These are phyloP conservation scores for Drosophila subobscura DNA, from an alignment of 1,140 invertebrate species.

Conservation along the genomic window DNA sequence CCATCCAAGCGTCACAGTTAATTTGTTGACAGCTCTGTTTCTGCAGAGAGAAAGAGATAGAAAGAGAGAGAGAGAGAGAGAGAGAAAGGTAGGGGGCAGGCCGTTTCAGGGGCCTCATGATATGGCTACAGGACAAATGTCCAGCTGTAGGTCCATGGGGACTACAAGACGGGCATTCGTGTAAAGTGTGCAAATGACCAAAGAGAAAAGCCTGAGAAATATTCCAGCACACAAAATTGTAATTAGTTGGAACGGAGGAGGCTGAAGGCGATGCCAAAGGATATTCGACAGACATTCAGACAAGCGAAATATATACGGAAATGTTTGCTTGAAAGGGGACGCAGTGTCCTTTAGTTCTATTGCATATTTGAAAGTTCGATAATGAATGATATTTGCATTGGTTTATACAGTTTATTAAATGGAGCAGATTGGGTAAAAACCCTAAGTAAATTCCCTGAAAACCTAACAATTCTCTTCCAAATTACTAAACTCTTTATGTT, in stretches of 20 bases:
- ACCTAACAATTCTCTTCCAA: too few relatives aligned
- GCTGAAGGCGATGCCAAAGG: background rate
- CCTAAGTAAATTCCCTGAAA: too few relatives aligned
- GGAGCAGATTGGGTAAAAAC: too few relatives aligned
- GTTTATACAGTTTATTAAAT: too few relatives aligned
- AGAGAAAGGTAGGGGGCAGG: background rate
- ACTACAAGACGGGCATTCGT: constrained; percentile 53
- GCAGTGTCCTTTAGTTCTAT: too few relatives aligned
- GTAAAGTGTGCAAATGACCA: constrained; percentile 62
- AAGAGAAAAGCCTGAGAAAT: constrained; percentile 40
- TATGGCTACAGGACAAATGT: constrained; percentile 49
- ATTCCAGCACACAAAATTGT: constrained; percentile 42
- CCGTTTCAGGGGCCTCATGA: background rate
- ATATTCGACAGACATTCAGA: too few relatives aligned
- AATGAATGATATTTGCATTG: too few relatives aligned
- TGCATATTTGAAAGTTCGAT: too few relatives aligned
- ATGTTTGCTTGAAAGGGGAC: too few relatives aligned
- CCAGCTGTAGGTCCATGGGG: constrained; percentile 30
- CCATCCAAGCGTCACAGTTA: constrained; percentile 70
- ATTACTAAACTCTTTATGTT: too few relatives aligned
- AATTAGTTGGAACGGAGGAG: constrained; percentile 37
- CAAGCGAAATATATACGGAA: too few relatives aligned
- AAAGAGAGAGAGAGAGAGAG: background rate
- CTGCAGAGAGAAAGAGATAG: background rate
- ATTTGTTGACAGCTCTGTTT: constrained; percentile 76